These are phyloP conservation scores for Hydractinia symbiolongicarpus DNA, from an alignment of 30 jellyfish, hydroid and myxozoan genomes.

Conservation along the genomic window DNA sequence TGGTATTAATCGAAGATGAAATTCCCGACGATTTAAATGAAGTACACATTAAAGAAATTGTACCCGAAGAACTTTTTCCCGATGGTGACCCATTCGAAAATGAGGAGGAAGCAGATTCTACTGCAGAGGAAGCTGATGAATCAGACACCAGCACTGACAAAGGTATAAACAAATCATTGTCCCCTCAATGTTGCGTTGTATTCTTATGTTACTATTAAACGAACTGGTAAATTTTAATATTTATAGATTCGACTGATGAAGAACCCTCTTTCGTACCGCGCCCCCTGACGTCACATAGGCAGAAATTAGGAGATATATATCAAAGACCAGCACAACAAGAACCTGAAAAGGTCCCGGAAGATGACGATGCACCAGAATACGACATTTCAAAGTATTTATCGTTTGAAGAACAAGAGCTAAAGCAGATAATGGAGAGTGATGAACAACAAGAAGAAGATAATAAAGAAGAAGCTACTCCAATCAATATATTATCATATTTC, in stretches of 20 bases:
- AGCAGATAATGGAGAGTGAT: background rate
- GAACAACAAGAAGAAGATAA: background rate
- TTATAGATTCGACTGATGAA: background rate
- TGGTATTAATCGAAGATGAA: slow-evolving; percentile 4
- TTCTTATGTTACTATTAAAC: too few species aligned
- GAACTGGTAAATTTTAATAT: too few species aligned
- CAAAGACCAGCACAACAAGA: background rate
- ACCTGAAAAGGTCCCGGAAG: background rate
- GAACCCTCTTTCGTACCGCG: background rate
- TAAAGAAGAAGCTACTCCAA: background rate
- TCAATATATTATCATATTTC: background rate
- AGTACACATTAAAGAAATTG: background rate
- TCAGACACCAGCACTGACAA: slow-evolving; percentile 7
- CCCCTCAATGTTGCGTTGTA: background rate
- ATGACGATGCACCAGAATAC: background rate
- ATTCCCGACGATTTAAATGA: background rate
- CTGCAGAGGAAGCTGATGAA: slow-evolving; percentile 15
- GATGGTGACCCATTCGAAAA: background rate
- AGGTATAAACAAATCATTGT: background rate
- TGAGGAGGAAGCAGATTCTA: slow-evolving; percentile 13
- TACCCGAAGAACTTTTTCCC: too few species aligned
- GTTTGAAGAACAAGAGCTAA: background rate
- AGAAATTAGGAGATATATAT: background rate
- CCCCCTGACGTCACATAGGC: background rate
- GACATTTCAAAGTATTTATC: background rate